Base-by-base conservation (phyloP, 2,113 vertebrate genomes). In the Telmatochromis sp. region DNA sequence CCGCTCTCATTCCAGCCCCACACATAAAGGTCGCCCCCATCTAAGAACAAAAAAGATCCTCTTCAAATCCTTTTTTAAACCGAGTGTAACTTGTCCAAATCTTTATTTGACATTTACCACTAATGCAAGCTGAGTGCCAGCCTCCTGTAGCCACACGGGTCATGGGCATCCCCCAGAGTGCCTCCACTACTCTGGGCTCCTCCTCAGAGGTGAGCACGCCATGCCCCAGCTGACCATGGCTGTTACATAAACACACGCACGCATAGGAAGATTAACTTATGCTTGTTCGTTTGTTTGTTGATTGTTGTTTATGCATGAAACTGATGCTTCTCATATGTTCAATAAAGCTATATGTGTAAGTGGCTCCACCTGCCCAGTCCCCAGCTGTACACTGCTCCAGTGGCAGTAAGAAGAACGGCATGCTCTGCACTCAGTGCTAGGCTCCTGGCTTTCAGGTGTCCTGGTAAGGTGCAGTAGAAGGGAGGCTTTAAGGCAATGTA, bases 1-100 rank as follows among this genome's bases (percentile, higher is more conserved):
- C 99, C 98, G 0, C 97, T 97, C 75, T 99, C 98, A 5, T 99
- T 99, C 99, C 98, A 99, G 90, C 99, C 98, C 99, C 99, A 99
- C 79, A 97, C 5, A 3, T 99, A 99, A 45, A 99, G 87, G 68
- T 99, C 99, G 15, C 98, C 98, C 0, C 94, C 93, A 49, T 96
- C 98, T 99, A 86, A 81, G 58, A 81, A 68, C 35, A 45, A 70
- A 47, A n/a, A 37, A 87, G 9, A n/a, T 15, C 1, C 31, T 57
- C 75, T 58, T 47, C 23, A 1, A 17, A 4, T 19, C 26, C 42
- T 13, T 23, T 23, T 12, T 10, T 3, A 5, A 26, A 12, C 6
- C 0, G 0, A 5, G 3, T 28, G 3, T 15, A 13, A 83, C 2
- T 84, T 58, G 6, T 23, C 17, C 2, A 40, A 45, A 54, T 49